These are phyloP conservation scores for Trichechus manatus DNA, from an alignment of 2,113 vertebrate species.

Conservation along the genomic window DNA sequence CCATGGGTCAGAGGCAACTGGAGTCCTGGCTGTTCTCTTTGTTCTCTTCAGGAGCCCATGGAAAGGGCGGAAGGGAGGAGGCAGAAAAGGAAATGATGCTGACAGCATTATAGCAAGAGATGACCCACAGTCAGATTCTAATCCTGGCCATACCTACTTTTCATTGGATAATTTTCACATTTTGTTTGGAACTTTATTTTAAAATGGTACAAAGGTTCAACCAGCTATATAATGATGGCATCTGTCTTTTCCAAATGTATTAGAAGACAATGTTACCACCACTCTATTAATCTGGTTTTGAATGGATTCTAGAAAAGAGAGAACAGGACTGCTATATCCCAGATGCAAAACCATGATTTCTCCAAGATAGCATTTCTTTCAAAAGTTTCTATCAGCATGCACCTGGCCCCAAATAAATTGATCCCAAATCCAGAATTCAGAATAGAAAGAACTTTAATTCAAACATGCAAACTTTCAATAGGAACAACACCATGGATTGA, in stretches of 20 bases:
- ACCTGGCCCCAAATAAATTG: not conserved
- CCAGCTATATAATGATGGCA: not conserved
- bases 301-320: not conserved
- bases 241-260: not conserved
- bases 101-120: not conserved
- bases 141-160: not conserved
- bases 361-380: not conserved
- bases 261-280: not conserved
- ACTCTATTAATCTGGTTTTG: not conserved
- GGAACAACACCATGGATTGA: not conserved
- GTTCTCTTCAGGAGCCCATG: accelerated
- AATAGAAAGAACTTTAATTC: not conserved
- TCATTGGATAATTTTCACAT: not conserved
- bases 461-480: not conserved
- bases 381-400: not conserved
- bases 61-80: too few species aligned
- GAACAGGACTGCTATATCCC: not conserved
- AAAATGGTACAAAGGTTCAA: not conserved
- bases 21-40: not conserved
- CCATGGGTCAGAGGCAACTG: not conserved
- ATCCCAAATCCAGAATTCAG: not conserved
- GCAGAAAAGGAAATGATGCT: too few species aligned
- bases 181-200: slow-evolving; percentile 43
- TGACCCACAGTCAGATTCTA: not conserved
- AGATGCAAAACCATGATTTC: not conserved